Evolutionary conservation across 2,888 invertebrate genomes (phyloP).

Genomic region (Pyrrhosoma nymphula): DNA sequence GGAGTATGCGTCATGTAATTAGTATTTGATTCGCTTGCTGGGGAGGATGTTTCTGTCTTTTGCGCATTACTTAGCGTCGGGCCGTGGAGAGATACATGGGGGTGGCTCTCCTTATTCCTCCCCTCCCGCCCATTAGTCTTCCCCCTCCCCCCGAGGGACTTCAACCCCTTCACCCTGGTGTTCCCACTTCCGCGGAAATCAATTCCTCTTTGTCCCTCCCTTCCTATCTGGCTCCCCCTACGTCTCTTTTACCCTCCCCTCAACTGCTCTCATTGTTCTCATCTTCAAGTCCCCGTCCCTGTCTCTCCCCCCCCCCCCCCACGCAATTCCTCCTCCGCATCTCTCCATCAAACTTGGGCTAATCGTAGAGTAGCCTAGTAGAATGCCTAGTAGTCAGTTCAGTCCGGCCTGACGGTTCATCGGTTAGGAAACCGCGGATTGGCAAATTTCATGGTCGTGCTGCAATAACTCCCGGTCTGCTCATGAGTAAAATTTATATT

Average conservation of each 20-base stretch:
- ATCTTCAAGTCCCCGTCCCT: not conserved
- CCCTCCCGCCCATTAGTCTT: not conserved
- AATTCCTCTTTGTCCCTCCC: not conserved
- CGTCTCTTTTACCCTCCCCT: not conserved
- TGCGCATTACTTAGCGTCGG: not conserved
- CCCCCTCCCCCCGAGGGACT: not conserved
- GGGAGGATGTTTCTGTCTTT: not conserved
- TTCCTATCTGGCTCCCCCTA: not conserved
- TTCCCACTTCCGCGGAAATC: not conserved
- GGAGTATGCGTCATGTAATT: not conserved
- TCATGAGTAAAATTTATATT: too few relatives aligned
- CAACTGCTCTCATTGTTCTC: not conserved
- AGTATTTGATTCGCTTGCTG: not conserved
- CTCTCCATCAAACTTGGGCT: not conserved
- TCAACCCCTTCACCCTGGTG: not conserved
- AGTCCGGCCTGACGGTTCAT: too few relatives aligned
- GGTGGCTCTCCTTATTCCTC: not conserved
- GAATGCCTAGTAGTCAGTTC: too few relatives aligned
- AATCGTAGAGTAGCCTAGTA: not conserved
- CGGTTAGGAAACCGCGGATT: too few relatives aligned
- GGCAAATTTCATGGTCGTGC: too few relatives aligned
- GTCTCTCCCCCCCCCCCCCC: not conserved
- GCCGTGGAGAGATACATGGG: not conserved
- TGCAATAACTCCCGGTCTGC: too few relatives aligned
- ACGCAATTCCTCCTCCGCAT: not conserved